A percentile compares a stretch with the other conserved stretches of the same genome.
phyloP scores from a whole-genome alignment of 2,113 vertebrate species.

The Centrocercus urophasianus region DNA sequence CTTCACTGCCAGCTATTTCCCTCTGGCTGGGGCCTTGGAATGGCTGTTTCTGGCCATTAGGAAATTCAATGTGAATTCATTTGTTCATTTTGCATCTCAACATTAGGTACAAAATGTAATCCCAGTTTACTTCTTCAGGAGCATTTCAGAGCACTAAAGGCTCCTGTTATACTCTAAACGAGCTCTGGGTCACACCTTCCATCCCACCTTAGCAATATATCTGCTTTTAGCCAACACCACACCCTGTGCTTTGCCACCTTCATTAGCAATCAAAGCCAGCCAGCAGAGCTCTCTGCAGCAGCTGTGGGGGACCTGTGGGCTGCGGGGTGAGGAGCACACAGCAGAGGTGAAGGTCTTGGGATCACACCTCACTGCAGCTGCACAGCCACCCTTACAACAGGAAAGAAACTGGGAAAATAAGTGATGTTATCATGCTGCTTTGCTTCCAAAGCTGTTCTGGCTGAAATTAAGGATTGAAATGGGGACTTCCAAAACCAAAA shows the following conservation, averaged over 20 bases:
- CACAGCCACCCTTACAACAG: not conserved
- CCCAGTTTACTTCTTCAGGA: not conserved
- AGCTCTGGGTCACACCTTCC: not conserved
- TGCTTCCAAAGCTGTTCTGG: not conserved
- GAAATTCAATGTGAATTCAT: not conserved
- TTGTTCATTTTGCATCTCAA: not conserved
- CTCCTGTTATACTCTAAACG: not conserved
- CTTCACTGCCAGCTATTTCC: not conserved
- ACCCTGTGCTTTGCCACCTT: not conserved
- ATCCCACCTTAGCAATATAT: rapidly evolving
- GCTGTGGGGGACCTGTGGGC: not conserved
- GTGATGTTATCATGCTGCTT: rapidly evolving
- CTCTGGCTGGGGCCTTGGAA: not conserved
- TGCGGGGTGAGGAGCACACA: not conserved
- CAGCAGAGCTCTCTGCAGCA: not conserved
- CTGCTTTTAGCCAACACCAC: not conserved
- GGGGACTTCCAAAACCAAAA: not conserved
- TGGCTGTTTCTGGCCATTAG: not conserved
- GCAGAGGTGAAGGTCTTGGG: not conserved
- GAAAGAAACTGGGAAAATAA: not conserved
- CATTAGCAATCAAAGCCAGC: not conserved
- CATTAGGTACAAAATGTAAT: not conserved
- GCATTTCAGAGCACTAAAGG: not conserved
- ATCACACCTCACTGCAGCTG: not conserved
- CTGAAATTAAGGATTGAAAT: not conserved